Percentiles rank a stretch among this genome's conserved stretches.
These are phyloP conservation scores for Myrmophylax atrothorax DNA, from an alignment of 2,113 vertebrate genomes.

Conservation along the genomic window DNA sequence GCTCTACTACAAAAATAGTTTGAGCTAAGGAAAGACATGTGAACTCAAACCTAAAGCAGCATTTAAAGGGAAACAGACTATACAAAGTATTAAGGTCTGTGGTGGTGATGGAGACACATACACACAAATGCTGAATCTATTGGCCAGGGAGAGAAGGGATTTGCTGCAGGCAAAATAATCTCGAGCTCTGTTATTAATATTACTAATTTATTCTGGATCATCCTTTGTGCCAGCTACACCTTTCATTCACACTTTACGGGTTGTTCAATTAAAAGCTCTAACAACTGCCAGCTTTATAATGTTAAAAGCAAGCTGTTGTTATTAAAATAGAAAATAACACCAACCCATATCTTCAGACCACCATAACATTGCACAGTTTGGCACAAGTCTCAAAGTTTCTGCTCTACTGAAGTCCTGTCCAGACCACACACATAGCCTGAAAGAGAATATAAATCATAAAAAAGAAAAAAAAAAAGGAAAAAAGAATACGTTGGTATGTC, in stretches of 20 bases:
- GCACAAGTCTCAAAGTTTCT: slow-evolving; percentile 69
- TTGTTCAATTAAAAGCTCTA: slow-evolving; percentile 60
- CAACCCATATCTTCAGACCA: slow-evolving; percentile 73
- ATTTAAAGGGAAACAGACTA: slow-evolving; percentile 62
- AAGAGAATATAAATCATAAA: slow-evolving; percentile 50
- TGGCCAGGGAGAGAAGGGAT: background rate
- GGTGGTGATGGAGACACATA: slow-evolving; percentile 10
- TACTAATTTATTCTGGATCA: slow-evolving; percentile 40
- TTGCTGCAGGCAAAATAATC: slow-evolving; percentile 21
- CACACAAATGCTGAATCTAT: slow-evolving; percentile 4
- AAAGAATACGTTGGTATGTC: slow-evolving; percentile 43
- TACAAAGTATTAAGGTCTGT: slow-evolving; percentile 27
- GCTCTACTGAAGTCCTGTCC: slow-evolving; percentile 63
- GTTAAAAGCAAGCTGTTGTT: slow-evolving; percentile 74
- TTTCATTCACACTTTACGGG: slow-evolving; percentile 54
- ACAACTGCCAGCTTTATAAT: slow-evolving; percentile 50
- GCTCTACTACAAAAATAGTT: slow-evolving; percentile 45
- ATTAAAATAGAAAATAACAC: slow-evolving; percentile 74
- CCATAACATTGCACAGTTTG: slow-evolving; percentile 71
- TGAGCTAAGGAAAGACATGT: slow-evolving; percentile 60
- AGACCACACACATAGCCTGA: slow-evolving; percentile 79
- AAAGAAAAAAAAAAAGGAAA: slow-evolving; percentile 12
- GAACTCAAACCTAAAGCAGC: slow-evolving; percentile 56
- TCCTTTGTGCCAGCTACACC: slow-evolving; percentile 36
- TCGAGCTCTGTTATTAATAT: slow-evolving; percentile 5